A percentile compares a stretch with the other conserved stretches of the same genome.
Evolutionary conservation across 2,113 vertebrate genomes (phyloP).

Genomic region (Tetrao urogallus): DNA sequence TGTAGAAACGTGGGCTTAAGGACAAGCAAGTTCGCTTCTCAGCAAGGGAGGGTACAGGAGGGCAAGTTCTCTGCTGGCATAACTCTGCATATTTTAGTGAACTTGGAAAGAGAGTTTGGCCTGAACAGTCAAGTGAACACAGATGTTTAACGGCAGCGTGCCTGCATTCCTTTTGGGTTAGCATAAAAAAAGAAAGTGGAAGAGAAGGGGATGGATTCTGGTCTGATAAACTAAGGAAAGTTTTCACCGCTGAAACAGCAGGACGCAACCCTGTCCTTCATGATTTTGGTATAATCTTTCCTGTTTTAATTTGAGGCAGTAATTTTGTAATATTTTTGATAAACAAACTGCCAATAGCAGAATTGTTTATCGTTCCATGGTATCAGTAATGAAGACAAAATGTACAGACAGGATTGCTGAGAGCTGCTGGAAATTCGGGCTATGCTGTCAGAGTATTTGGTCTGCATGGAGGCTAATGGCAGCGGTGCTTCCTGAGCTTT

Average conservation of each 20-base stretch:
- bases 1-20: constrained; percentile 9
- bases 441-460: constrained; percentile 11
- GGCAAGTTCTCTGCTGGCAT: neutral
- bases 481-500: neutral
- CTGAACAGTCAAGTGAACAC: neutral
- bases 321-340: neutral
- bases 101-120: constrained; percentile 1
- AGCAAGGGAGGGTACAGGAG: neutral
- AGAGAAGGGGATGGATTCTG: neutral
- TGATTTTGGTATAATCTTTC: neutral
- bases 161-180: neutral
- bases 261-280: neutral
- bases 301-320: neutral
- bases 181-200: neutral
- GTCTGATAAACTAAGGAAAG: neutral
- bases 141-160: neutral
- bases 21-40: neutral
- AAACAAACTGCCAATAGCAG: neutral
- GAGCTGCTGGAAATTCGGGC: neutral
- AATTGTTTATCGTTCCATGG: neutral
- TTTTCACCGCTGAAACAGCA: neutral
- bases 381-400: neutral
- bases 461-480: neutral
- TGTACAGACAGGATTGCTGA: neutral
- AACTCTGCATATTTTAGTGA: neutral